phyloP scores from a whole-genome alignment of 2,797 vertebrate species.

The Girardinus metallicus region DNA sequence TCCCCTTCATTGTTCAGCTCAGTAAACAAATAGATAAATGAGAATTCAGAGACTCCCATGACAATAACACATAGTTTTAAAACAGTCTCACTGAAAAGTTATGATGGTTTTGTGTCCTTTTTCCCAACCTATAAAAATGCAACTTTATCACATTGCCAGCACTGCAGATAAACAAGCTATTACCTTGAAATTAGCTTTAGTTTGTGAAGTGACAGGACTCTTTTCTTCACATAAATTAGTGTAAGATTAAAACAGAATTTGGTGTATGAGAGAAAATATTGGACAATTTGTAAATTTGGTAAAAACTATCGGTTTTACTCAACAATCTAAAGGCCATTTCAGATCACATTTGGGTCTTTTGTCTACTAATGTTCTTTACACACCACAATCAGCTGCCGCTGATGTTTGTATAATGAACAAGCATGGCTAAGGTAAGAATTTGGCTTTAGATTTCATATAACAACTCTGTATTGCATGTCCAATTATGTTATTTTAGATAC shows the following conservation, averaged over 20 bases:
- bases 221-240: background rate
- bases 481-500: background rate
- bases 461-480: background rate
- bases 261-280: background rate
- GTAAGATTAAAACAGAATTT: background rate
- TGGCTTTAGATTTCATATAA: background rate
- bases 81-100: constrained; percentile 5
- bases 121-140: background rate
- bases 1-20: constrained; percentile 32
- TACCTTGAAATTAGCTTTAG: background rate
- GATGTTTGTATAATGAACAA: too few relatives aligned
- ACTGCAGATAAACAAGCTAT: background rate
- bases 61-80: constrained; percentile 20
- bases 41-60: constrained; percentile 24
- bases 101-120: constrained; percentile 1
- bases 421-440: background rate
- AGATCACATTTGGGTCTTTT: background rate
- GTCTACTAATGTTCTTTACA: background rate
- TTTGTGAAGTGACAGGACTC: background rate
- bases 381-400: background rate
- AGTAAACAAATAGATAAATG: constrained; percentile 44
- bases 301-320: background rate
- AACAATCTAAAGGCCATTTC: background rate
- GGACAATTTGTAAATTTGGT: background rate
- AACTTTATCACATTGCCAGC: background rate